phyloP scores from a whole-genome alignment of 2,113 vertebrate genomes.

The Sterna hirundo region DNA sequence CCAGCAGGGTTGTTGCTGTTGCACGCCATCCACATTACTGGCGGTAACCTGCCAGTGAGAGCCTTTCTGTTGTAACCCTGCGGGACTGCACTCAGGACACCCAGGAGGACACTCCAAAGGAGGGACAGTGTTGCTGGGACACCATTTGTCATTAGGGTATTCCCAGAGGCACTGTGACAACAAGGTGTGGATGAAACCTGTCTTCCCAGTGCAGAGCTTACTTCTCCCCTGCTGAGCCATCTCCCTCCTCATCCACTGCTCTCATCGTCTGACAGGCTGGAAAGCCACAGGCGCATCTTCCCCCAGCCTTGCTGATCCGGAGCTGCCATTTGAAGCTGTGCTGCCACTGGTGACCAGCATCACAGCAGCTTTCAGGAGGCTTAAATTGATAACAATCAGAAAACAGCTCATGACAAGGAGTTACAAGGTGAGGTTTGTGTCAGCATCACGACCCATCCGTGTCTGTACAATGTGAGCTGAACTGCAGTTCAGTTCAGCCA shows the following conservation, averaged over 20 bases:
- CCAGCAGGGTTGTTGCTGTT: not conserved
- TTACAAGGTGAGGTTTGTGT: not conserved
- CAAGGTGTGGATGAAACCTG: not conserved
- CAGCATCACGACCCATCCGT: not conserved
- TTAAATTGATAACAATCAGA: constrained; percentile 14
- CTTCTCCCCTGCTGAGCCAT: not conserved
- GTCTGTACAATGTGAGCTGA: not conserved
- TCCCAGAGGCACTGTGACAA: not conserved
- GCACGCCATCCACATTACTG: not conserved
- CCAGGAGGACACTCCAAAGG: not conserved
- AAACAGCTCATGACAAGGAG: not conserved
- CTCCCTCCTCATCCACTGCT: not conserved
- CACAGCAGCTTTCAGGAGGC: not conserved
- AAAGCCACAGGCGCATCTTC: not conserved
- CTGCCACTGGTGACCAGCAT: not conserved
- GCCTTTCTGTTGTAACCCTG: not conserved
- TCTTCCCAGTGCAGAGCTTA: not conserved
- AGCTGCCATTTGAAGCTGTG: not conserved
- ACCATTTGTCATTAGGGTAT: not conserved
- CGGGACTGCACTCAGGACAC: not conserved
- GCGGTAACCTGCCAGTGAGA: not conserved
- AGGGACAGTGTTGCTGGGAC: not conserved
- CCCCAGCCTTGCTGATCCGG: not conserved
- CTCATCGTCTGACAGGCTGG: not conserved
- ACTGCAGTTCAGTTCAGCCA: not conserved